Percentiles rank a stretch among this genome's conserved stretches.
These are phyloP conservation scores for Falcaria lacertinaria DNA, from an alignment of 2,888 invertebrate species.

Conservation along the genomic window DNA sequence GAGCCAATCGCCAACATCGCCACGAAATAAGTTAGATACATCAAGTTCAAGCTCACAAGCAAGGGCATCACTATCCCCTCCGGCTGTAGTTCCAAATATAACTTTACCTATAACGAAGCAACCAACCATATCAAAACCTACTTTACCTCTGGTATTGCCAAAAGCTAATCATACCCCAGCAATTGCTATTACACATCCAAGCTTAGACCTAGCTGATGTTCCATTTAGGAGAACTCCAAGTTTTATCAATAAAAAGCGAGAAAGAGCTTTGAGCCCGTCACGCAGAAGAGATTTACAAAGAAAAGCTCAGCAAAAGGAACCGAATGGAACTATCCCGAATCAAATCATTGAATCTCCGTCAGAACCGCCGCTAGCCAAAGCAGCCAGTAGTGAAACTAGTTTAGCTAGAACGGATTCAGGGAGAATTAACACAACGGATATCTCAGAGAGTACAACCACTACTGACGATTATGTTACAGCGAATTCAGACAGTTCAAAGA, in stretches of 20 bases:
- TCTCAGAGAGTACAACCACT: constrained; percentile 92
- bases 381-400: constrained; percentile 61
- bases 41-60: constrained; percentile 58
- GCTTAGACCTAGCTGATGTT: constrained; percentile 68
- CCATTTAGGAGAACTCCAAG: constrained; percentile 73
- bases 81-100: constrained; percentile 68
- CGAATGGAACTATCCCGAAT: constrained; percentile 60
- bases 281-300: constrained; percentile 70
- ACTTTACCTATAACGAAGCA: constrained; percentile 70
- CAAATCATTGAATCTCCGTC: constrained; percentile 60
- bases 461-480: constrained; percentile 94
- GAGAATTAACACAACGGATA: constrained; percentile 85
- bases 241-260: constrained; percentile 73
- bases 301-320: constrained; percentile 62
- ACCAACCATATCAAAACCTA: constrained; percentile 58
- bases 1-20: constrained; percentile 76
- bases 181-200: constrained; percentile 80
- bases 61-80: constrained; percentile 65
- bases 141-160: constrained; percentile 43
- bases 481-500: constrained; percentile 86
- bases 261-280: constrained; percentile 73
- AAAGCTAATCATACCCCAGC: constrained; percentile 72
- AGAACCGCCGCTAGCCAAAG: constrained; percentile 53
- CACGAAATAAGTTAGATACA: constrained; percentile 72
- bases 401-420: constrained; percentile 86